phyloP scores from a whole-genome alignment of 2,888 invertebrate species.

The Lagria hirta region DNA sequence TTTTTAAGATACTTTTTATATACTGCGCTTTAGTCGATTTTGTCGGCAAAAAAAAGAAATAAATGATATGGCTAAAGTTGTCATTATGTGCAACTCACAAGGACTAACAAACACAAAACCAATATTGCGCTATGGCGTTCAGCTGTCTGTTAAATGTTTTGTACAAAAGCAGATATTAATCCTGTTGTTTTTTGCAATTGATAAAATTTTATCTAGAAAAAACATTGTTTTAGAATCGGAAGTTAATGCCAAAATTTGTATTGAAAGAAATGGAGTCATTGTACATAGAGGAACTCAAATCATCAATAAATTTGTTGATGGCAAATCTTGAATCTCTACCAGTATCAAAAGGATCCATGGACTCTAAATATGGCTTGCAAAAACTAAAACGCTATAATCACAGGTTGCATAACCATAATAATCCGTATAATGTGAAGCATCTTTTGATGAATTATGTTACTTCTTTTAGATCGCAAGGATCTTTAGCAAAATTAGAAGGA shows the following conservation, averaged over 20 bases:
- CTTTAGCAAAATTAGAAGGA: constrained; percentile 88
- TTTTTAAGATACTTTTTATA: too few species aligned
- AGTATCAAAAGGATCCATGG: constrained; percentile 96
- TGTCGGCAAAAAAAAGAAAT: too few species aligned
- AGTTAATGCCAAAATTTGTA: constrained; percentile 98
- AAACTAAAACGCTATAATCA: constrained; percentile 98
- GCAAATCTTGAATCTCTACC: constrained; percentile 98
- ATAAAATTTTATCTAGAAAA: too few species aligned
- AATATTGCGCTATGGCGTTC: too few species aligned
- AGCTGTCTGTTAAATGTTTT: too few species aligned
- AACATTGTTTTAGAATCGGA: constrained; percentile 83
- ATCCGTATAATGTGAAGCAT: constrained; percentile 56
- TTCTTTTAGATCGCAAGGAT: constrained; percentile 81
- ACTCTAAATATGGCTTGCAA: constrained; percentile 96
- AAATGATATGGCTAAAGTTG: too few species aligned
- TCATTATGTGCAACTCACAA: too few species aligned
- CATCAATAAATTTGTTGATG: constrained; percentile 97
- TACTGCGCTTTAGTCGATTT: too few species aligned
- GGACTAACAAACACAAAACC: too few species aligned
- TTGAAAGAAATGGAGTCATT: constrained; percentile 99
- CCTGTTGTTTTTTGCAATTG: constrained; percentile 29
- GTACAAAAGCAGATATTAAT: too few species aligned
- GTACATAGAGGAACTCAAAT: constrained; percentile 97
- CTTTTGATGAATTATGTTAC: constrained; percentile 57
- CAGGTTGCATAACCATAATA: constrained; percentile 72